These are phyloP conservation scores for Drosophila watanabei DNA, from an alignment of 1,140 invertebrate genomes.

Conservation along the genomic window DNA sequence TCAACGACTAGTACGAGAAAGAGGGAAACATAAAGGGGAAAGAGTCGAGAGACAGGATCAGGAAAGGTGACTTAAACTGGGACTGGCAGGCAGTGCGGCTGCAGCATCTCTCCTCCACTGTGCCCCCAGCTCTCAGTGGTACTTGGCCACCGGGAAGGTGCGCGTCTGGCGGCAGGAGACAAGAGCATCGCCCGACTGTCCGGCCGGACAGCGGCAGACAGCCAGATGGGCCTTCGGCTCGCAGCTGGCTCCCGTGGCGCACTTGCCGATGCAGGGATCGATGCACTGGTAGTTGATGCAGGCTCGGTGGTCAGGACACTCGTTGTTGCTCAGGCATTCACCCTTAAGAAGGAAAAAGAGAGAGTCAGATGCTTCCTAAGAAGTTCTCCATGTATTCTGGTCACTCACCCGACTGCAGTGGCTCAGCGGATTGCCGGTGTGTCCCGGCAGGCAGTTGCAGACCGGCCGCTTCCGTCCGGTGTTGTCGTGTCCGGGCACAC, in stretches of 20 bases:
- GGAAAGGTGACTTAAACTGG: conserved; percentile 11
- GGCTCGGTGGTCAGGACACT: conserved; percentile 90
- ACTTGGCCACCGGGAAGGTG: conserved; percentile 81
- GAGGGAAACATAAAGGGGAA: neutral
- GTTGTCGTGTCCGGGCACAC: conserved; percentile 92
- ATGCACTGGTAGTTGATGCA: conserved; percentile 91
- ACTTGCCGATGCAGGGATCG: conserved; percentile 92
- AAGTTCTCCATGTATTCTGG: neutral
- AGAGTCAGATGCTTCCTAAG: too few relatives aligned
- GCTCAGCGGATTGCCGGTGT: conserved; percentile 92
- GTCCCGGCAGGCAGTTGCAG: conserved; percentile 91
- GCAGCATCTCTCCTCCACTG: conserved; percentile 15
- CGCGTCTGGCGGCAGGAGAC: conserved; percentile 81
- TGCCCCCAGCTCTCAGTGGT: conserved; percentile 57
- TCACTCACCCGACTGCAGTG: conserved; percentile 88
- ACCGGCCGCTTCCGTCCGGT: conserved; percentile 91
- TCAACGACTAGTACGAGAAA: conserved; percentile 46
- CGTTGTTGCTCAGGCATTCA: conserved; percentile 91
- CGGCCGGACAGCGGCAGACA: conserved; percentile 93
- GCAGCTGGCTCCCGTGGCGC: conserved; percentile 87
- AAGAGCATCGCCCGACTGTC: conserved; percentile 91
- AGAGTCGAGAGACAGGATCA: neutral
- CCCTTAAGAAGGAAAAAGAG: conserved; percentile 85
- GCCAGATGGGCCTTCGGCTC: conserved; percentile 89
- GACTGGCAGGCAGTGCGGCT: conserved; percentile 69